Percentiles rank a stretch among this genome's conserved stretches.
These are phyloP conservation scores for Drosophila glabriapex DNA, from an alignment of 2,888 invertebrate genomes.

Conservation along the genomic window DNA sequence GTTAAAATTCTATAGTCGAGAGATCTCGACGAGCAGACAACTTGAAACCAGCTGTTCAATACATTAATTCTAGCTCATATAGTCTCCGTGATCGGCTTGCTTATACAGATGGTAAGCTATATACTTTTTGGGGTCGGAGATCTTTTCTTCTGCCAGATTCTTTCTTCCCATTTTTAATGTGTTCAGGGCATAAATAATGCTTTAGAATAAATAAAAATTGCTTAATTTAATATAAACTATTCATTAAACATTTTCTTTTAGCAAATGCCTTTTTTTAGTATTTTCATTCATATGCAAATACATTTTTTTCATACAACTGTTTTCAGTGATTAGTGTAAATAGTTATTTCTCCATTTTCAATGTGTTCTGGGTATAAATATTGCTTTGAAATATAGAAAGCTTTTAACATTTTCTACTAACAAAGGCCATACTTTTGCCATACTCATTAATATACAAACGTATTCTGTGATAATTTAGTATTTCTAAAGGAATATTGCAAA, in stretches of 20 bases:
- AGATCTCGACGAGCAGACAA: not conserved
- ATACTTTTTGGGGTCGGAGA: not conserved
- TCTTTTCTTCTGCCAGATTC: not conserved
- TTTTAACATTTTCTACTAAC: not conserved
- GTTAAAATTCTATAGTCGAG: too few species aligned
- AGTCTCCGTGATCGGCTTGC: not conserved
- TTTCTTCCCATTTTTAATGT: not conserved
- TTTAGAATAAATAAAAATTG: not conserved
- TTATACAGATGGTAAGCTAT: not conserved
- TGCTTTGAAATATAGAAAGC: not conserved
- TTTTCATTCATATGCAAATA: not conserved
- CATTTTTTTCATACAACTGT: not conserved
- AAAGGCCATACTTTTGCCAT: fast-evolving
- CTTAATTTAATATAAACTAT: not conserved
- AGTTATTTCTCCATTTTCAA: not conserved
- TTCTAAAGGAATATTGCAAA: not conserved
- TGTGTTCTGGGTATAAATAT: not conserved
- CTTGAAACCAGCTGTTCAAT: not conserved
- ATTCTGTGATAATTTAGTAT: not conserved
- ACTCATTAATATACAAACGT: not conserved
- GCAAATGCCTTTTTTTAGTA: not conserved
- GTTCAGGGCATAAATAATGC: not conserved
- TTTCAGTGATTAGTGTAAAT: not conserved
- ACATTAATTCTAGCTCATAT: not conserved
- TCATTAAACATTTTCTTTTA: not conserved